A percentile compares a stretch with the other conserved stretches of the same genome.
Evolutionary conservation across 2,888 invertebrate species (phyloP).

Genomic region (Creontiades dilutus): DNA sequence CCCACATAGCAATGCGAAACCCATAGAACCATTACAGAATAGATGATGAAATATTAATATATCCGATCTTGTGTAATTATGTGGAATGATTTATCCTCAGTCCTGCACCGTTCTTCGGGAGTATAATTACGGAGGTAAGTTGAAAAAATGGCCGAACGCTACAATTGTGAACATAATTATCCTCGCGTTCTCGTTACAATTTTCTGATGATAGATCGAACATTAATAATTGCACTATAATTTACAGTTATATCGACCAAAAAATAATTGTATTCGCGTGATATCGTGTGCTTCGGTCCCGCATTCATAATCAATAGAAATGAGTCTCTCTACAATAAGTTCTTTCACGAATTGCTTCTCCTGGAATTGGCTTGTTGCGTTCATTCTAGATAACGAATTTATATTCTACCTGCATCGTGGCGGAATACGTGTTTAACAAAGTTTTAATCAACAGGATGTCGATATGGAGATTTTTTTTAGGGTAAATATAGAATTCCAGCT

Average conservation of each 20-base stretch:
- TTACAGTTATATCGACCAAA: slow-evolving; percentile 9
- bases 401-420: background rate
- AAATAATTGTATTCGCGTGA: slow-evolving; percentile 39
- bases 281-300: slow-evolving; percentile 1
- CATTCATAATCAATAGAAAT: slow-evolving; percentile 26
- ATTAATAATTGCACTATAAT: slow-evolving; percentile 16
- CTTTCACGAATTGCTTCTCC: background rate
- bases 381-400: slow-evolving; percentile 5
- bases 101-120: too few relatives aligned
- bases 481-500: too few relatives aligned
- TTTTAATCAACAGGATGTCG: too few relatives aligned
- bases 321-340: background rate
- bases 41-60: too few relatives aligned
- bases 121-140: too few relatives aligned
- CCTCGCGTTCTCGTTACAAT: slow-evolving; percentile 23
- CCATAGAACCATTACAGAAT: too few relatives aligned
- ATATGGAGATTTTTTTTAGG: too few relatives aligned
- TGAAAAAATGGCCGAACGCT: background rate
- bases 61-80: too few relatives aligned
- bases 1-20: too few relatives aligned
- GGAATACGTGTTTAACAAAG: background rate
- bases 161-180: background rate
- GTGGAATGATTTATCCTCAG: too few relatives aligned
- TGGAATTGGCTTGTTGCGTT: background rate
- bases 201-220: background rate